Evolutionary conservation across 2,113 vertebrate species (phyloP).

Genomic region (Clarias batrachus): DNA sequence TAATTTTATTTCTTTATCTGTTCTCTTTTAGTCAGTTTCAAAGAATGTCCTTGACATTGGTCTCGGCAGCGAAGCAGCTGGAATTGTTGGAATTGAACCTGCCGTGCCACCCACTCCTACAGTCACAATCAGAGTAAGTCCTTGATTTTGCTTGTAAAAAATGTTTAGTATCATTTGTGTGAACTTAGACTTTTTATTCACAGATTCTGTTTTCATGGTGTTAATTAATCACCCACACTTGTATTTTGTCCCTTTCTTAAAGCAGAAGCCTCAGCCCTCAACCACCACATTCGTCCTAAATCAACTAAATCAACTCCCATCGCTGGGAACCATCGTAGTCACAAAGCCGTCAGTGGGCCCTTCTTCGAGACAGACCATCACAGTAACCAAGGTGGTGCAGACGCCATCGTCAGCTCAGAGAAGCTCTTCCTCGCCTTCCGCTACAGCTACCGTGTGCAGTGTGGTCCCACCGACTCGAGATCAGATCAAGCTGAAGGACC

Average conservation of each 20-base stretch:
- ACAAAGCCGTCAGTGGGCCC: constrained; percentile 87
- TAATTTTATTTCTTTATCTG: not conserved
- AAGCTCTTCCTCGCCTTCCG: constrained; percentile 72
- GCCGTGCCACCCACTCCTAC: constrained; percentile 77
- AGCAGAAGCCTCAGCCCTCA: constrained; percentile 90
- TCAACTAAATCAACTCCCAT: constrained; percentile 96
- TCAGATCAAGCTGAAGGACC: constrained; percentile 91
- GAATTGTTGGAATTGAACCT: constrained; percentile 62
- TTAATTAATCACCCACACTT: constrained; percentile 31
- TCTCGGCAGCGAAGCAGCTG: constrained; percentile 74
- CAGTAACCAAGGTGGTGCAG: constrained; percentile 93
- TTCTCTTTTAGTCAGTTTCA: constrained; percentile 78
- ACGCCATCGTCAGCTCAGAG: constrained; percentile 70
- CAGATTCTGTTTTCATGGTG: not conserved
- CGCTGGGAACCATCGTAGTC: constrained; percentile 86
- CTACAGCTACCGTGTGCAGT: constrained; percentile 73
- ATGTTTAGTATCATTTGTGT: not conserved
- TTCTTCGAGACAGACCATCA: constrained; percentile 89
- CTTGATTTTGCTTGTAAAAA: not conserved
- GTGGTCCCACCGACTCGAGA: constrained; percentile 82
- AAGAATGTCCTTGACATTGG: constrained; percentile 84
- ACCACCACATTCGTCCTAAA: constrained; percentile 98
- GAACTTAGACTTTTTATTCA: no score
- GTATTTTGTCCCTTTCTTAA: constrained; percentile 6
- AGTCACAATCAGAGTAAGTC: constrained; percentile 87